Base-by-base conservation (phyloP, 2,113 vertebrate species). In the Rhombomys opimus region DNA sequence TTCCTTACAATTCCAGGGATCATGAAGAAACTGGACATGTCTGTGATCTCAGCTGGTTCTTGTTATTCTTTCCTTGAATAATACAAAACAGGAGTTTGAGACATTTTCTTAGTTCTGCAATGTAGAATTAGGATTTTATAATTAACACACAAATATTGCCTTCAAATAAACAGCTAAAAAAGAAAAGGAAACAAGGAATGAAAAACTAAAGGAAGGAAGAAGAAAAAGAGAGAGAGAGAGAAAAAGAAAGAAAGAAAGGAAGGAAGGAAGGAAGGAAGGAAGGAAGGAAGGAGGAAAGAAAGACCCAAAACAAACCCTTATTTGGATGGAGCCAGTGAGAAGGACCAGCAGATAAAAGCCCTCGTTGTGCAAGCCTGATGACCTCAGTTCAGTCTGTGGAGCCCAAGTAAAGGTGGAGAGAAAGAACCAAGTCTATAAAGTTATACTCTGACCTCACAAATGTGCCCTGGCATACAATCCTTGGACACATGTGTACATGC, bases 81-180 rank as follows among this genome's bases (percentile, higher is more conserved):
- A 52, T 70, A 14, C 25, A 27, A 38, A 65, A 92, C 85, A 91
- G 41, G 23, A 76, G 1, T 46, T 85, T 50, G n/a, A 46, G 15
- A 27, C 52, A 65, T 73, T 89, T 96, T 59, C 22, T 68, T 70
- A 70, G 13, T 57, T 90, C 67, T 72, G 18, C 72, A 70, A 22
- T 77, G 30, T 35, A 94, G 81, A 78, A 86, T 80, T 73, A 85
- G 54, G 35, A 81, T 50, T 89, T 91, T 91, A 9, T 73, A 76
- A 63, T 94, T 38, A 61, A 75, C 35, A 38, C 15, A 52, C 38
- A 81, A 15, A 67, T 30, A 52, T 17, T 63, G 63, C 7, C 46
- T 77, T 30, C 46, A 77, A 52, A 77, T 30, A 15, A 50, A 50
- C 46, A 77, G 75, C 41, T 77, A 27, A 50, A 77, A 63, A 84